phyloP scores from a whole-genome alignment of 2,113 vertebrate genomes.

The Nyctereutes procyonoides region DNA sequence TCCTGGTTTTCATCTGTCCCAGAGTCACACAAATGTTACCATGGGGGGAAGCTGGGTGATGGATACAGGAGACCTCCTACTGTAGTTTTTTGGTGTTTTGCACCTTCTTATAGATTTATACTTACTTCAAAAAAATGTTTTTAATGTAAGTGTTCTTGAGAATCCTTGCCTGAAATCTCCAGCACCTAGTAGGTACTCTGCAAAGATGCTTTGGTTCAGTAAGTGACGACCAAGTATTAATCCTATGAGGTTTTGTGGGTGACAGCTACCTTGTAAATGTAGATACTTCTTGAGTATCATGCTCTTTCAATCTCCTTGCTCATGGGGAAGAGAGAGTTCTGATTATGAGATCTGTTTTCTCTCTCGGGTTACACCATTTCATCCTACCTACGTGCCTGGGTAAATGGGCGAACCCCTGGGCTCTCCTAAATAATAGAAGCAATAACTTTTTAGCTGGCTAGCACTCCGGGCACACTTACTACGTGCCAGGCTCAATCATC shows the following conservation, averaged over 20 bases:
- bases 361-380: not conserved
- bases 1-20: not conserved
- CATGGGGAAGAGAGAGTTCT: not conserved
- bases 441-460: not conserved
- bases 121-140: not conserved
- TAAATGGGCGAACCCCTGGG: not conserved
- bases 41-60: accelerated
- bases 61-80: not conserved
- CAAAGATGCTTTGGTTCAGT: not conserved
- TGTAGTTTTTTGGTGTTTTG: not conserved
- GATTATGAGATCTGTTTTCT: not conserved
- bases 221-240: not conserved
- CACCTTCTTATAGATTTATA: not conserved
- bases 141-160: not conserved
- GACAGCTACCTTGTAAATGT: not conserved
- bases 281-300: not conserved
- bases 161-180: not conserved
- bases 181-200: not conserved
- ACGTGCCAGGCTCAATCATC: not conserved
- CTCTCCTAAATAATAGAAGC: not conserved
- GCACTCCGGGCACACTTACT: not conserved
- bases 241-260: not conserved
- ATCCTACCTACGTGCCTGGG: not conserved
- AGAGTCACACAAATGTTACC: accelerated
- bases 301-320: not conserved